Percentiles rank a stretch among this genome's conserved stretches.
These are phyloP conservation scores for Otolemur garnettii DNA, from an alignment of 2,113 vertebrate genomes.

Conservation along the genomic window DNA sequence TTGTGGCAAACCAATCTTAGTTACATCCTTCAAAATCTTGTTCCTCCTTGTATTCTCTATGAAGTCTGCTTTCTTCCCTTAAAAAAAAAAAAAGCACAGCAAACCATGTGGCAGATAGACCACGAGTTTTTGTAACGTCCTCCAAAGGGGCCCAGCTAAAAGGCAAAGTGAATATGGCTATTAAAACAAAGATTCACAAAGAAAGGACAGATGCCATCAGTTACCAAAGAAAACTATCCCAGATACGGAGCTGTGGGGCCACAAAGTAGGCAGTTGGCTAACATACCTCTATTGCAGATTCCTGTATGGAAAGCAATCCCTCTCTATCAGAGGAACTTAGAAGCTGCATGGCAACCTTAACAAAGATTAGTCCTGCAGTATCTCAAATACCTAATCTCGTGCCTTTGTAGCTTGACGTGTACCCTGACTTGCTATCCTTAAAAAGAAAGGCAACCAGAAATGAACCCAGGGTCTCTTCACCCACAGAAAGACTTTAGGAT, in stretches of 20 bases:
- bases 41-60: neutral
- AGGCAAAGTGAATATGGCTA: neutral
- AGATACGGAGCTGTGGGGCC: neutral
- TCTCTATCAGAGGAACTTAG: neutral
- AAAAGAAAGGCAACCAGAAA: neutral
- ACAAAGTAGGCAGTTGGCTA: neutral
- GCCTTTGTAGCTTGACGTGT: neutral
- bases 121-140: neutral
- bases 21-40: neutral
- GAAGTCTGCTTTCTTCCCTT: neutral
- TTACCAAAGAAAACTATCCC: neutral
- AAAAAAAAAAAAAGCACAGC: no score
- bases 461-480: neutral
- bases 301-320: neutral
- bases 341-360: neutral
- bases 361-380: neutral
- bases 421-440: neutral
- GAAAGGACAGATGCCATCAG: neutral
- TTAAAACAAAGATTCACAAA: neutral
- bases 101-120: accelerated
- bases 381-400: neutral
- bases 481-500: neutral
- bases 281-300: neutral
- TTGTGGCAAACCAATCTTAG: neutral
- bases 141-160: neutral